Conservation (phyloP, 2,113 vertebrate genomes). For the Zosterops pallidus region DNA sequence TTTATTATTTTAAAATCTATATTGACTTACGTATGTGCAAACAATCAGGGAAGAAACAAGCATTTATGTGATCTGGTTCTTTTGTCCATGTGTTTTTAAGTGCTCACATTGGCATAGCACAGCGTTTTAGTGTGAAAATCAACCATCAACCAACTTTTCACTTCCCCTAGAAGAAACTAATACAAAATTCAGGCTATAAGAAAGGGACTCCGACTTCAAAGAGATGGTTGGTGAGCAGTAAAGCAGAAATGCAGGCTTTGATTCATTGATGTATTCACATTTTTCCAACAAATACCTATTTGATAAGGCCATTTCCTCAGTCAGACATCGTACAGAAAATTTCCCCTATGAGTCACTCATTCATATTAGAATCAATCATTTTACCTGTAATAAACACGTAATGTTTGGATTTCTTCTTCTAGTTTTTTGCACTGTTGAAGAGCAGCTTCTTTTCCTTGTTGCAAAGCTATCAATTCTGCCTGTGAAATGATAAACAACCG, state of each 20-base stretch:
- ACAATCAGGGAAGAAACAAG: background rate
- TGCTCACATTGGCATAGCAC: background rate
- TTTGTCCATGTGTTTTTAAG: background rate
- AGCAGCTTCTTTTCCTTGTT: conserved; percentile 76
- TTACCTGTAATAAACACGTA: conserved; percentile 84
- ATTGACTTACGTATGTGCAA: background rate
- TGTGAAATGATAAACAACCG: conserved; percentile 13
- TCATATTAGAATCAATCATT: conserved; percentile 34
- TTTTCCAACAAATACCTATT: conserved; percentile 48
- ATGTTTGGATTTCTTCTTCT: conserved; percentile 80
- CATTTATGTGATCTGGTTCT: background rate
- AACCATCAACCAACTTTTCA: background rate
- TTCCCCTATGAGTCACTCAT: conserved; percentile 39
- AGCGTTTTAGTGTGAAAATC: background rate
- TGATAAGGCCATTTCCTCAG: conserved; percentile 60
- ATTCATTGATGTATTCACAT: conserved; percentile 56
- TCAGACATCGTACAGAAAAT: conserved; percentile 21
- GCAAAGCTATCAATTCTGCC: conserved; percentile 74
- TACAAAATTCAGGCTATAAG: background rate
- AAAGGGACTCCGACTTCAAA: conserved; percentile 30
- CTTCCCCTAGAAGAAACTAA: background rate
- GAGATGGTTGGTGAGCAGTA: conserved; percentile 22
- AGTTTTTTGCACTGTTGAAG: conserved; percentile 75
- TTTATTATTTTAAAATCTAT: background rate
- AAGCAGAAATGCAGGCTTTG: conserved; percentile 52